Base-by-base conservation (phyloP, 2,888 invertebrate genomes). In the Synanthedon tipuliformis region DNA sequence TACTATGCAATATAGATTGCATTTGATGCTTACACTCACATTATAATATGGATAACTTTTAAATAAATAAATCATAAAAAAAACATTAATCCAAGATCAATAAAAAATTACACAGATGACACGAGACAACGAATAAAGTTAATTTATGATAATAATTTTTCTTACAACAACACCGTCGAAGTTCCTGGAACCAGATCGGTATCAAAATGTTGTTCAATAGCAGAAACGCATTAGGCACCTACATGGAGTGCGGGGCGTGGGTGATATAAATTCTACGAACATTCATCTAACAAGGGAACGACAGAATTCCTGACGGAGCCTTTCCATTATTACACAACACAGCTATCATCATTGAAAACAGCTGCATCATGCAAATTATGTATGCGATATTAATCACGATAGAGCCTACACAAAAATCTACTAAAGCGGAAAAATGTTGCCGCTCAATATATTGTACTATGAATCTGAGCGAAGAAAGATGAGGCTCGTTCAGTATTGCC, bases 351-450 rank as follows among this genome's bases (percentile, higher is more conserved):
- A 63, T 71, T 59, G 53, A 69, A 77, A 82, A 78, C 68, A 67
- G 76, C 75, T 74, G 75, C 71, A 81, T 83, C 85, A 83, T 75
- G 82, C 80, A 81, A 83, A 81, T 81, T 79, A 78, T 66, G 58
- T 60, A 53, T 56, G 60, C 61, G 75, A 76, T 77, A 72, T 66
- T 54, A 57, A 73, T 73, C 73, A 64, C 63, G 64, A 71, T 70
- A 71, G 65, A 67, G 59, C 58, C 58, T 59, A 63, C 62, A 66
- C 59, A 60, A 67, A 69, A 75, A 69, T 66, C 64, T 65, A 66
- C 68, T 68, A 69, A 68, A 61, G 65, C 65, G 65, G 62, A 74
- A 81, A 81, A 78, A 78, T 76, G 59, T 65, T 61, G 61, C 59
- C 64, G 66, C 68, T 66, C 70, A 71, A 73, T 73, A 68, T 72